A percentile compares a stretch with the other conserved stretches of the same genome.
Evolutionary conservation across 2,113 vertebrate genomes (phyloP).

Genomic region (Triplophysa rosa): DNA sequence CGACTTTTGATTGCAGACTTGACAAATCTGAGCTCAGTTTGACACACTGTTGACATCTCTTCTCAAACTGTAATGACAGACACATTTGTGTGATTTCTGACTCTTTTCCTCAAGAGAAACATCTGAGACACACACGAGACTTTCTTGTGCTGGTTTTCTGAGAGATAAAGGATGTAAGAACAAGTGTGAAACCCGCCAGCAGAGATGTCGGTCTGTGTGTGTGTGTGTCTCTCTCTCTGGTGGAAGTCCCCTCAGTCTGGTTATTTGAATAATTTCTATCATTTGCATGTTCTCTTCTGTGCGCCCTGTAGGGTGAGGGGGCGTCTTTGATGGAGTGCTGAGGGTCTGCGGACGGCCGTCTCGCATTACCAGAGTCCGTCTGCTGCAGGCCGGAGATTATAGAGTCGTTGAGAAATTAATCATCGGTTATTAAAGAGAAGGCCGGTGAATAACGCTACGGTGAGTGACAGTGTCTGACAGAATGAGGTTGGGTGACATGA

Average conservation of each 20-base stretch:
- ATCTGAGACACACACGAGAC: too few relatives aligned
- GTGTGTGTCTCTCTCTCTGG: not conserved
- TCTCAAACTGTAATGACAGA: too few relatives aligned
- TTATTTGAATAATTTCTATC: constrained; percentile 27
- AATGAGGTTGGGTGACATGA: not conserved
- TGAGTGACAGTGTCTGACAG: constrained; percentile 5
- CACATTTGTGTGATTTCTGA: too few relatives aligned
- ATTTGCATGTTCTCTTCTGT: constrained; percentile 29
- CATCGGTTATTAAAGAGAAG: constrained; percentile 58
- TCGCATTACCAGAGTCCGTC: constrained; percentile 7
- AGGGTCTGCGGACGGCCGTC: not conserved
- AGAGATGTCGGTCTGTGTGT: too few relatives aligned
- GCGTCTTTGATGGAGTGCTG: constrained; percentile 26
- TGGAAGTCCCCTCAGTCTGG: not conserved
- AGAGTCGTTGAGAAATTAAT: constrained; percentile 57
- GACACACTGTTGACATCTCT: too few relatives aligned
- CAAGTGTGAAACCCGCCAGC: too few relatives aligned
- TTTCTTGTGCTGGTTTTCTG: too few relatives aligned
- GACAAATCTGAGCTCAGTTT: too few relatives aligned
- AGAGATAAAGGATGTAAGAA: too few relatives aligned
- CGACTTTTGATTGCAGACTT: too few relatives aligned
- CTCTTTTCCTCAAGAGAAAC: too few relatives aligned
- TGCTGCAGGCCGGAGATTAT: constrained; percentile 48
- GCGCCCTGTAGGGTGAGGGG: not conserved
- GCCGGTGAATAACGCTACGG: constrained; percentile 48